phyloP scores from a whole-genome alignment of 23 tunicate genomes.

The Ciona savignyi region DNA sequence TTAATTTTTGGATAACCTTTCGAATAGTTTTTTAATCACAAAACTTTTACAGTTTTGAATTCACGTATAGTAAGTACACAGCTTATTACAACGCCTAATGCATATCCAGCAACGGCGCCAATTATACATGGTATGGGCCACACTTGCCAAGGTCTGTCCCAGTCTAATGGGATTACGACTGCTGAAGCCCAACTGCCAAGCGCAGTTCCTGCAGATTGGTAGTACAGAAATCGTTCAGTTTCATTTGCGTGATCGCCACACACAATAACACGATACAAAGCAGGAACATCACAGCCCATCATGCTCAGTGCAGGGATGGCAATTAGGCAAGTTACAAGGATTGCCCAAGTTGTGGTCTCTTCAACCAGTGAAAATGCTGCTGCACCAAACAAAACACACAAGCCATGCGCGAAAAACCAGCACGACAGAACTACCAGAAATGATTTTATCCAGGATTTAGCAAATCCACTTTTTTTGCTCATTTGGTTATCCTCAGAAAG shows the following conservation, averaged over 20 bases:
- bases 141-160: constrained; percentile 94
- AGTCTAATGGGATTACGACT: constrained; percentile 74
- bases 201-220: constrained; percentile 29
- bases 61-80: constrained; percentile 33
- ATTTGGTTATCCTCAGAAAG: no score
- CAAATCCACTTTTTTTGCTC: no score
- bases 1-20: no score
- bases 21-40: background rate
- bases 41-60: constrained; percentile 33
- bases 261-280: constrained; percentile 36
- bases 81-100: constrained; percentile 17
- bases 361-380: constrained; percentile 25
- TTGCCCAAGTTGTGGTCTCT: constrained; percentile 72
- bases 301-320: constrained; percentile 49
- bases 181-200: constrained; percentile 86
- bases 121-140: constrained; percentile 88
- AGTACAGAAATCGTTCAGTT: constrained; percentile 29
- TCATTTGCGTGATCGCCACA: constrained; percentile 27
- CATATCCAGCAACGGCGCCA: constrained; percentile 62
- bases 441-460: constrained; percentile 11
- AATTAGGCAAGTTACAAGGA: constrained; percentile 37
- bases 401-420: constrained; percentile 31
- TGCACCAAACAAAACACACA: constrained; percentile 79
- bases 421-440: constrained; percentile 15
- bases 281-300: constrained; percentile 25